phyloP scores from a whole-genome alignment of 2,113 vertebrate genomes.

The Callionymus lyra region DNA sequence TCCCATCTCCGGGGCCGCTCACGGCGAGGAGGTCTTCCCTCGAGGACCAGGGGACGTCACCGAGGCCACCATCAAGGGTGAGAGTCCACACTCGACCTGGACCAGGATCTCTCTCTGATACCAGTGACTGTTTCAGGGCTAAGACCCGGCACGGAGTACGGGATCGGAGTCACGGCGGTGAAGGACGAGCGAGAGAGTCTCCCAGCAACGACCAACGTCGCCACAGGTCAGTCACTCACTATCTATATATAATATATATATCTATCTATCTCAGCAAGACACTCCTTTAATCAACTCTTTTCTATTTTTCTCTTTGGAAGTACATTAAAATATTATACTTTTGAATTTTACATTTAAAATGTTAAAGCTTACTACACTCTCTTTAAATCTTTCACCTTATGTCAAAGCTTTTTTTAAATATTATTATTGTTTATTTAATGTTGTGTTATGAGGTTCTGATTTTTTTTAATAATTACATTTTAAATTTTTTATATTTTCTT shows the following conservation, averaged over 20 bases:
- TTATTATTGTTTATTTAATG: too few species aligned
- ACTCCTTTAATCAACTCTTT: background rate
- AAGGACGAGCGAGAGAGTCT: slow-evolving; percentile 81
- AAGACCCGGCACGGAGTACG: slow-evolving; percentile 87
- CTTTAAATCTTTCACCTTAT: too few species aligned
- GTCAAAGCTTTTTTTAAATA: too few species aligned
- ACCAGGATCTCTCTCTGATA: background rate
- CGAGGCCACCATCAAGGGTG: slow-evolving; percentile 76
- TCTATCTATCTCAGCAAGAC: slow-evolving; percentile 3
- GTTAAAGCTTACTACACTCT: too few species aligned
- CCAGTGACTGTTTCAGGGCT: slow-evolving; percentile 62
- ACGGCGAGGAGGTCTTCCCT: slow-evolving; percentile 74
- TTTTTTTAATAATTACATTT: too few species aligned
- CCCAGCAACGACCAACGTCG: slow-evolving; percentile 84
- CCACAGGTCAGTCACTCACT: slow-evolving; percentile 76
- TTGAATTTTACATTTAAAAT: too few species aligned
- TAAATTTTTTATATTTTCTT: too few species aligned
- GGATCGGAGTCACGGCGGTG: slow-evolving; percentile 86
- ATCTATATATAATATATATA: slow-evolving; percentile 13
- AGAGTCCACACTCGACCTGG: slow-evolving; percentile 4
- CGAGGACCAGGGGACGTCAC: slow-evolving; percentile 70
- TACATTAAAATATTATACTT: too few species aligned
- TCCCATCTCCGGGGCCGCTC: slow-evolving; percentile 80
- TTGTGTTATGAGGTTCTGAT: too few species aligned
- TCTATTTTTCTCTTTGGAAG: too few species aligned